These are phyloP conservation scores for Coelinius sp. DNA, from an alignment of 2,888 invertebrate species.

Conservation along the genomic window DNA sequence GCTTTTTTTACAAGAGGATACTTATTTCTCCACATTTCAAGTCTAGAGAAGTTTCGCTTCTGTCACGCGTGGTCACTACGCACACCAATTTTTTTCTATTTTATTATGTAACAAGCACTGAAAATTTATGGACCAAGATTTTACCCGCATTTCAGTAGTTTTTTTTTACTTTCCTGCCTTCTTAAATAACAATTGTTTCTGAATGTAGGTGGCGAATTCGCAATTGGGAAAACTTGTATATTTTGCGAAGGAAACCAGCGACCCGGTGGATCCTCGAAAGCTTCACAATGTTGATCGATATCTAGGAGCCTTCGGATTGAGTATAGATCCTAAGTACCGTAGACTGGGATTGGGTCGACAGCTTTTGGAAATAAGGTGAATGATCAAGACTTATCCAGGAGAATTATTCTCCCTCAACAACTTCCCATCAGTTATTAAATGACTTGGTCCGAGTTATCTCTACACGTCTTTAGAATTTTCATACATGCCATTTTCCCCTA, in stretches of 20 bases:
- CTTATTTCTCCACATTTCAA: too few relatives aligned
- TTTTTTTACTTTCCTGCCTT: too few relatives aligned
- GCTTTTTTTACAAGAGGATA: too few relatives aligned
- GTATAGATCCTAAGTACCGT: constrained; percentile 2
- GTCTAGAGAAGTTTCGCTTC: too few relatives aligned
- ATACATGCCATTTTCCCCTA: too few relatives aligned
- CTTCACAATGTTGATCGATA: constrained; percentile 21
- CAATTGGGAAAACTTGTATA: background rate
- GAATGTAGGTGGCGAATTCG: background rate
- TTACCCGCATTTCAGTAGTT: too few relatives aligned
- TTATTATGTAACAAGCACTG: too few relatives aligned
- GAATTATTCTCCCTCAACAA: background rate
- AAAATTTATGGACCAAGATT: too few relatives aligned
- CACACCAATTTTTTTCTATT: too few relatives aligned
- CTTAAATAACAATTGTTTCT: background rate
- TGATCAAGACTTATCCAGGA: background rate
- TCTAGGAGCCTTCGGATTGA: constrained; percentile 26
- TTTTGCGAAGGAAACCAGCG: background rate
- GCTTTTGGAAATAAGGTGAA: background rate
- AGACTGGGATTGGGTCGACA: background rate
- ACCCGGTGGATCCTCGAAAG: background rate
- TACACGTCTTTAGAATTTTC: background rate
- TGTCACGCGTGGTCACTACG: too few relatives aligned
- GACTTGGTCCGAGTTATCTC: too few relatives aligned
- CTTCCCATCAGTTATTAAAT: too few relatives aligned